Evolutionary conservation across 2,113 vertebrate genomes (phyloP), one percentile per base, ranked within the genome.

Genomic region (Cyprinodon brontotheroides): DNA sequence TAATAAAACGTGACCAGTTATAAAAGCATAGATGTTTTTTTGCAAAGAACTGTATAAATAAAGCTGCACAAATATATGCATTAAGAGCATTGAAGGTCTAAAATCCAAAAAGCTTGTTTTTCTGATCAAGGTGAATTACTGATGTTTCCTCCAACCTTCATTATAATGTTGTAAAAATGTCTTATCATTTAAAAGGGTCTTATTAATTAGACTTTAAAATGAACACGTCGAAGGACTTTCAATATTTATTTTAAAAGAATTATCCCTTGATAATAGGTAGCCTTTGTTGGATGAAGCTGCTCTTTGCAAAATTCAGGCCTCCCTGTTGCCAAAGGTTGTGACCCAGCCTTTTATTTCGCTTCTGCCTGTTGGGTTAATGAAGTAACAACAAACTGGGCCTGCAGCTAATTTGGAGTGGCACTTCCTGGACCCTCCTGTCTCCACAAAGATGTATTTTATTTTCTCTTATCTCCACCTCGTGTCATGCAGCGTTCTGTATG

Each of bases 401-500:
- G 93, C 93, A 90, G 96, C 95, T 99, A 98, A 98, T 99, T 97
- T 97, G 95, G 96, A 97, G 95, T 97, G 97, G 97, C 96, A 94
- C 96, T 97, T 98, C 97, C 97, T 98, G 96, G 94, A 94, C 93
- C 94, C 96, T 95, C 95, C 92, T 94, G 95, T 95, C 95, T 92
- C 94, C 85, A 83, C 94, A 87, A 96, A 97, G 95, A 96, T 96
- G 95, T 95, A 96, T 97, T 97, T 97, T 96, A 96, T 97, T 96
- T 97, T 95, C 95, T 94, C 96, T 96, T 97, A 98, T 98, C 97
- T 98, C 95, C 94, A 94, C 95, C 93, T 89, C 87, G 92, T 29
- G 96, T 97, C 97, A 98, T 97, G 97, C 95, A 96, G 95, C 94
- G 97, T 97, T 98, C 96, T 94, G 95, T 96, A 96, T 97, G 97